These are phyloP conservation scores for Laticauda colubrina DNA, from an alignment of 2,113 vertebrate genomes.

Conservation along the genomic window DNA sequence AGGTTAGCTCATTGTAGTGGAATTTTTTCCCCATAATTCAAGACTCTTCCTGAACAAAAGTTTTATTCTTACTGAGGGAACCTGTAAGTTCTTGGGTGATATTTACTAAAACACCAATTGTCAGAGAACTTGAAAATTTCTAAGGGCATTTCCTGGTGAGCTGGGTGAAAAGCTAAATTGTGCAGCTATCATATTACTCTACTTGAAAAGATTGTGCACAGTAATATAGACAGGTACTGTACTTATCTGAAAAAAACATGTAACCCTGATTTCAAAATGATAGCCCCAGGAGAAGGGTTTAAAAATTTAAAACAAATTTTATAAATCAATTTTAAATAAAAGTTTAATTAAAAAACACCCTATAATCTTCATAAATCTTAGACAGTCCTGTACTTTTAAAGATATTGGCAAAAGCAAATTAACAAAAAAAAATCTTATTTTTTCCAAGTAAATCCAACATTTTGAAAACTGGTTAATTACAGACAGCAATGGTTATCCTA, in stretches of 20 bases:
- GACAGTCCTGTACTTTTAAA: not conserved
- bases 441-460: not conserved
- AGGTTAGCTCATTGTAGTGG: not conserved
- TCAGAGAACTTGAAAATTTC: not conserved
- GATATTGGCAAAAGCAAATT: not conserved
- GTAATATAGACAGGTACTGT: not conserved
- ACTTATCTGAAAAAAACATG: not conserved
- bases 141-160: not conserved
- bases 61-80: not conserved
- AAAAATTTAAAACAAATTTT: not conserved
- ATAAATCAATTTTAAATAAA: not conserved
- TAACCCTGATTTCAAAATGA: not conserved
- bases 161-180: not conserved
- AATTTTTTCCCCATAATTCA: not conserved
- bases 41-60: not conserved
- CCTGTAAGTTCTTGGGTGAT: not conserved
- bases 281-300: not conserved
- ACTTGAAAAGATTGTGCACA: not conserved
- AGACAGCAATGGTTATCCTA: not conserved
- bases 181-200: not conserved
- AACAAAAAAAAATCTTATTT: not conserved
- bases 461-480: not conserved
- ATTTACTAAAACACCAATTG: not conserved
- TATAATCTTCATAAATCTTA: not conserved
- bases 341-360: not conserved